These are phyloP conservation scores for Atethmia centrago DNA, from an alignment of 2,888 invertebrate genomes.

Conservation along the genomic window DNA sequence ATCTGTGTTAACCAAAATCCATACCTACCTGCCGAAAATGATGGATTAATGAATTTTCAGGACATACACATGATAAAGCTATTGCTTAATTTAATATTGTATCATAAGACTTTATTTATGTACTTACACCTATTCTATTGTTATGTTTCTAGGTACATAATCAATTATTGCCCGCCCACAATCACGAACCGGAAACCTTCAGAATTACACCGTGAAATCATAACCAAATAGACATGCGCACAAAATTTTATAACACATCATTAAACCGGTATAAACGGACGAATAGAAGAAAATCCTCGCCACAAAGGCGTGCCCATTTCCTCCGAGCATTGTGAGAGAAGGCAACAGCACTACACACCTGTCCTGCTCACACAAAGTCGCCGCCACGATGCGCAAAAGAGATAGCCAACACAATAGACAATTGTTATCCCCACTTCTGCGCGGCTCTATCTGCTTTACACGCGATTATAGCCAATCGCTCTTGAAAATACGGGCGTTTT, in stretches of 20 bases:
- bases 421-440: conserved; percentile 89
- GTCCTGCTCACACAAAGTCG: conserved; percentile 79
- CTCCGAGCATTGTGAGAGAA: conserved; percentile 82
- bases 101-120: too few relatives aligned
- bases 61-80: too few relatives aligned
- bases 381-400: conserved; percentile 85
- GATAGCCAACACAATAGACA: conserved; percentile 89
- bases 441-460: conserved; percentile 77
- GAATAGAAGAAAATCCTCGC: conserved; percentile 85
- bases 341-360: conserved; percentile 69
- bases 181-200: conserved; percentile 44
- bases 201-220: conserved; percentile 51
- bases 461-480: conserved; percentile 71
- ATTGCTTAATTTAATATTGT: not conserved
- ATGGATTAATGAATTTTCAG: not conserved
- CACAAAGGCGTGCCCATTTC: conserved; percentile 83
- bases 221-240: conserved; percentile 79
- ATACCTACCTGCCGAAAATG: not conserved
- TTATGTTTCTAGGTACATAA: not conserved
- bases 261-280: conserved; percentile 74
- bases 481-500: conserved; percentile 65
- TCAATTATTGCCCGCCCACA: conserved; percentile 50
- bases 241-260: conserved; percentile 66
- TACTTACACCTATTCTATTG: not conserved
- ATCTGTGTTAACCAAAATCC: not conserved